A percentile compares a stretch with the other conserved stretches of the same genome.
phyloP scores from a whole-genome alignment of 2,797 vertebrate genomes.

The Melanotaenia trifasciata region DNA sequence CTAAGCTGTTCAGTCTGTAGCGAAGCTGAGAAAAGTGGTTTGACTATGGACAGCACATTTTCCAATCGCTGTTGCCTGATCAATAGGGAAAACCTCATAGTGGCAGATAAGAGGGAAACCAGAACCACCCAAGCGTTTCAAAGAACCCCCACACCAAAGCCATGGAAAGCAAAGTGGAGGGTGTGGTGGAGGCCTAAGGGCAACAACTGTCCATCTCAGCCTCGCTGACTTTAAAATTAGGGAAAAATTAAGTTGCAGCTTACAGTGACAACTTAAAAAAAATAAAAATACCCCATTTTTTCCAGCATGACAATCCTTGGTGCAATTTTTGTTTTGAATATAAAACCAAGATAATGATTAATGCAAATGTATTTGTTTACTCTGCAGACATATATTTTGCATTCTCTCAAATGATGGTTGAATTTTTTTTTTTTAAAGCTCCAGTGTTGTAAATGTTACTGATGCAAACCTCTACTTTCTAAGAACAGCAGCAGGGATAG shows the following conservation, averaged over 20 bases:
- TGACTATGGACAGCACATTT: no score
- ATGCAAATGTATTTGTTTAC: constrained; percentile 54
- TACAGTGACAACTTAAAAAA: neutral
- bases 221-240: no score
- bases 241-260: no score
- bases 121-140: no score
- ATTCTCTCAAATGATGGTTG: constrained; percentile 53
- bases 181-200: no score
- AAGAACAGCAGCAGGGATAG: constrained; percentile 77
- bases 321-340: constrained; percentile 12
- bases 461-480: constrained; percentile 71
- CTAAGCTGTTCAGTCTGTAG: no score
- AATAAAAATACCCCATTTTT: neutral
- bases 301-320: neutral
- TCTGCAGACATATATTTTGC: constrained; percentile 47
- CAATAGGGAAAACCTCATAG: no score
- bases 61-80: no score
- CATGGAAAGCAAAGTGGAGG: no score
- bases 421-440: constrained; percentile 53
- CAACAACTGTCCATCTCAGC: no score
- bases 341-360: constrained; percentile 31
- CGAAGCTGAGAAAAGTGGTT: no score
- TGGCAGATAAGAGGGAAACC: no score
- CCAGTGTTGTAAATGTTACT: constrained; percentile 65
- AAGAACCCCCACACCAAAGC: neutral